Conservation (phyloP, 2,888 invertebrate species). For the Xestoiulus laeticollis region DNA sequence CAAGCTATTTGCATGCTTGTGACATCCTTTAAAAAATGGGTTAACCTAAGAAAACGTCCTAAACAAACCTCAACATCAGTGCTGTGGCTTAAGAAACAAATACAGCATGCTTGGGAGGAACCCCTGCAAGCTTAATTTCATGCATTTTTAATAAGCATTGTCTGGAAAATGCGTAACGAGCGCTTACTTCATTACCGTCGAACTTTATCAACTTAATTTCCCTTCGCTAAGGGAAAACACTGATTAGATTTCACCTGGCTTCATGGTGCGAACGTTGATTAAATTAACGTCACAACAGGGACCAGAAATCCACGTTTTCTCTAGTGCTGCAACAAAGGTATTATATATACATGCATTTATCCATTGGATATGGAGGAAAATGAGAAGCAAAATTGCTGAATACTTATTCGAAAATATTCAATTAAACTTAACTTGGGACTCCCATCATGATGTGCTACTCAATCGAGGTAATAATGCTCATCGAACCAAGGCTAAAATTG, state of each 20-base stretch:
- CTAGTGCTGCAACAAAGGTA: too few relatives aligned
- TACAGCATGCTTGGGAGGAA: background rate
- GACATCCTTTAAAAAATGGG: background rate
- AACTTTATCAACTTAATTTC: conserved; percentile 9
- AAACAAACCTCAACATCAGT: background rate
- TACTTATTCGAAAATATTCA: background rate
- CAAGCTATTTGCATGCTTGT: background rate
- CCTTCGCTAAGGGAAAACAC: background rate
- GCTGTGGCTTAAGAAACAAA: background rate
- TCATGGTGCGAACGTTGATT: conserved; percentile 1
- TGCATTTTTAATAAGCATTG: conserved; percentile 9
- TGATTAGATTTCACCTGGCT: conserved; percentile 9
- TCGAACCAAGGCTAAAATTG: background rate
- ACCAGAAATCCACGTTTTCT: background rate
- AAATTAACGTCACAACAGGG: conserved; percentile 9
- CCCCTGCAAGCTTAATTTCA: background rate
- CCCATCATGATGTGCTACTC: background rate
- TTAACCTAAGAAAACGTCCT: background rate
- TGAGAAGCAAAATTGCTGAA: background rate
- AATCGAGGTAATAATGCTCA: background rate
- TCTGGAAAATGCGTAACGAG: conserved; percentile 9
- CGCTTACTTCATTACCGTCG: conserved; percentile 9
- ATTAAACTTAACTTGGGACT: background rate
- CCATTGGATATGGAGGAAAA: too few relatives aligned
- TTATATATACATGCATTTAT: too few relatives aligned